Evolutionary conservation across 2,888 invertebrate genomes (phyloP), one percentile per base, ranked within the genome.

Genomic region (Eueremaeus valkanovi): DNA sequence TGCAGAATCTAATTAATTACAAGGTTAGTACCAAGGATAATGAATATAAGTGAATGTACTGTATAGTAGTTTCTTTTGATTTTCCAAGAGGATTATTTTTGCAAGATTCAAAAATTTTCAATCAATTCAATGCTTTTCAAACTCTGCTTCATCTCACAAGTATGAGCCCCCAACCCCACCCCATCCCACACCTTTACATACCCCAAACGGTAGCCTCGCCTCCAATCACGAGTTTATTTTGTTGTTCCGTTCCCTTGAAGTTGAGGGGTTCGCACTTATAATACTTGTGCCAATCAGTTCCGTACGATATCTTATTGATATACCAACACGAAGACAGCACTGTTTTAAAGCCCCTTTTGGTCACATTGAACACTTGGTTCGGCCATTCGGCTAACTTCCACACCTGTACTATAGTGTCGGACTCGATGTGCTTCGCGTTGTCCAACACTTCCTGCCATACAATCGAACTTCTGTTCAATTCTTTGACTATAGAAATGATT

Each of bases 191-290:
- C 8, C 18, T 1, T n/a, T n/a, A n/a, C 68, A n/a, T 68, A 42
- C 89, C 88, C 95, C 95, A 95, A 90, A 96, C 90, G 80, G 93
- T 93, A 0, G 93, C 92, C 83, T 95, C 95, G 0, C 95, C 95
- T 0, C 96, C 95, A 18, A 93, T 83, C 31, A 96, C 88, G 73
- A 89, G 84, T 1, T 86, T 81, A 80, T 89, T 88, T 80, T 90
- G 87, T 5, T 80, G 81, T 27, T 80, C 81, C 3, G 84, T 84
- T n/a, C 77, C 79, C 70, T 74, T 68, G 55, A 79, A 80, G 45
- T 75, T 61, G n/a, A 76, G 75, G n/a, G 81, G 81, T 66, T 81
- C 81, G 72, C 79, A 79, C 2, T 63, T 55, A 29, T 83, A 92
- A 82, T 86, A 90, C 33, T 88, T 85, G 1, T 82, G 78, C 85